These are phyloP conservation scores for Phalacrocorax brasilianus DNA, from an alignment of 2,113 vertebrate genomes.

Conservation along the genomic window DNA sequence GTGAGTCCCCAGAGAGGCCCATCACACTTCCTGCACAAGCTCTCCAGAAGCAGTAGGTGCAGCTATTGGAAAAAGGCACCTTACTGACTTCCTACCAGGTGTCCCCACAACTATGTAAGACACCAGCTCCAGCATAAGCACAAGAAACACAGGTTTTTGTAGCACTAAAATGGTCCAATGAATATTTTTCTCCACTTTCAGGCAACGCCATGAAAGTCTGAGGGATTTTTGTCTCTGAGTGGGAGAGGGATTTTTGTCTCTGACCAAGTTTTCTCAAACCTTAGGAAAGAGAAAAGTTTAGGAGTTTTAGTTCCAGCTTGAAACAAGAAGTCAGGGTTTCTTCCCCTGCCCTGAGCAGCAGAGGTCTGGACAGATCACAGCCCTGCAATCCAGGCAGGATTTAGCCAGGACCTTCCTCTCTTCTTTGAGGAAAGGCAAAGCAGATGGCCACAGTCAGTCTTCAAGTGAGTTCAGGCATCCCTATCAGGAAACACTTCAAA, in stretches of 20 bases:
- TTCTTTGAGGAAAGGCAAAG: neutral
- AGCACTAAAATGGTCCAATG: fast-evolving
- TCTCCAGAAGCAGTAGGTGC: neutral
- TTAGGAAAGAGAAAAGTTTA: neutral
- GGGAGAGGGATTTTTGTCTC: neutral
- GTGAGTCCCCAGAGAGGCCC: neutral
- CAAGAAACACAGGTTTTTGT: neutral
- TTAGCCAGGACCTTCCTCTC: neutral
- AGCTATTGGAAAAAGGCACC: neutral
- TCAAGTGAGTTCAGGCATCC: neutral
- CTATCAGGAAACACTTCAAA: neutral
- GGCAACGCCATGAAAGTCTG: neutral
- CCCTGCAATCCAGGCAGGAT: neutral
- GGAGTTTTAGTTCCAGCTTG: neutral
- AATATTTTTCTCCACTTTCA: neutral
- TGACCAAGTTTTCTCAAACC: neutral
- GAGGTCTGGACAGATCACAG: neutral
- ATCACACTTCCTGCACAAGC: fast-evolving
- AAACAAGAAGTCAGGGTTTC: neutral
- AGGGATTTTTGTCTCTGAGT: neutral
- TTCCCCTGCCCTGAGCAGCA: too few species aligned
- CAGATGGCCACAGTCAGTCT: neutral
- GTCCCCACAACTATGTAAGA: neutral
- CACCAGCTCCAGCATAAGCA: neutral
- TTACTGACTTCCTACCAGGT: neutral